A percentile compares a stretch with the other conserved stretches of the same genome.
These are phyloP conservation scores for Lacanobia wlatinum DNA, from an alignment of 2,888 invertebrate species.

Conservation along the genomic window DNA sequence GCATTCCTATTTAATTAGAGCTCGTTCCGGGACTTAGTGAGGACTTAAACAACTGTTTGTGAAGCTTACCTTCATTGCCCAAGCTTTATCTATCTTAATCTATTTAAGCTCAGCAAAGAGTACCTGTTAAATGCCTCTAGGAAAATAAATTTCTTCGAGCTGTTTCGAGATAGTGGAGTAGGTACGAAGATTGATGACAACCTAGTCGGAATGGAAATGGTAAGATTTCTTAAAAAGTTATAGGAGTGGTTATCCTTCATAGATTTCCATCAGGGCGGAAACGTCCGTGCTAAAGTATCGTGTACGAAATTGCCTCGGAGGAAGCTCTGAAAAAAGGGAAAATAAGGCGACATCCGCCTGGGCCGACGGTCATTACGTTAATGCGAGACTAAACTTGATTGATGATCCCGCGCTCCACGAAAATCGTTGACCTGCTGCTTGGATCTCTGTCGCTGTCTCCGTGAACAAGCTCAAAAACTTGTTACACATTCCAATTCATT, in stretches of 20 bases:
- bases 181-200: slow-evolving; percentile 80
- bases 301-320: slow-evolving; percentile 85
- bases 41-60: slow-evolving; percentile 73
- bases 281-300: slow-evolving; percentile 84
- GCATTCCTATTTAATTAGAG: slow-evolving; percentile 71
- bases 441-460: slow-evolving; percentile 67
- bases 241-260: slow-evolving; percentile 80
- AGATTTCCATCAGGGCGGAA: slow-evolving; percentile 88
- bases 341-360: slow-evolving; percentile 89
- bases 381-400: slow-evolving; percentile 91
- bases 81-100: slow-evolving; percentile 75
- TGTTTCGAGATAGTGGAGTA: slow-evolving; percentile 68
- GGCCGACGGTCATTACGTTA: slow-evolving; percentile 89
- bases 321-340: slow-evolving; percentile 83
- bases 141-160: slow-evolving; percentile 72
- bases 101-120: slow-evolving; percentile 72
- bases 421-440: slow-evolving; percentile 75
- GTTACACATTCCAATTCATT: slow-evolving; percentile 49
- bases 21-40: slow-evolving; percentile 69
- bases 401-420: slow-evolving; percentile 80
- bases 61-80: slow-evolving; percentile 72
- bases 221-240: slow-evolving; percentile 68
- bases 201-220: slow-evolving; percentile 76
- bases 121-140: slow-evolving; percentile 67
- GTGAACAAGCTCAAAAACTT: slow-evolving; percentile 62